These are phyloP conservation scores for Trichonephila inaurata DNA, from an alignment of 1,140 invertebrate species.

Conservation along the genomic window DNA sequence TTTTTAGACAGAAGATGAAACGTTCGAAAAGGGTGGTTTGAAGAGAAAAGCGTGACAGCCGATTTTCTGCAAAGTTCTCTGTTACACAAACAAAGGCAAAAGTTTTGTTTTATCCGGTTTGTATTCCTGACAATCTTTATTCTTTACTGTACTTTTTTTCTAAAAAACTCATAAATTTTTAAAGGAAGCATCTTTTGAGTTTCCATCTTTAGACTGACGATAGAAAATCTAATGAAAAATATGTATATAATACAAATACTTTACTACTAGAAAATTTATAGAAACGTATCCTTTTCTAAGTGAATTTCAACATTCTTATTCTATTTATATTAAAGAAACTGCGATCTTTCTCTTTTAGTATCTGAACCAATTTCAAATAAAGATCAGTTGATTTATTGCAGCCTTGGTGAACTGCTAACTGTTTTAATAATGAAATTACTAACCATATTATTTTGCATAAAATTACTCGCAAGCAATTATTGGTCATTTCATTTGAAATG, in stretches of 20 bases:
- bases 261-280: background rate
- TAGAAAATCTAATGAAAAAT: background rate
- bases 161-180: background rate
- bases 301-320: too few relatives aligned
- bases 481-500: too few relatives aligned
- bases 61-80: conserved; percentile 26
- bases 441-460: too few relatives aligned
- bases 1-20: conserved; percentile 47
- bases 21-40: conserved; percentile 34
- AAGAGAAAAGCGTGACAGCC: conserved; percentile 48
- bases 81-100: conserved; percentile 47
- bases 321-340: too few relatives aligned
- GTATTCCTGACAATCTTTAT: conserved; percentile 1
- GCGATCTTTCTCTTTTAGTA: too few relatives aligned
- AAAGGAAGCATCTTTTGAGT: background rate
- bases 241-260: background rate
- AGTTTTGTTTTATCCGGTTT: conserved; percentile 18
- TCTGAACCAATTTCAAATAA: too few relatives aligned
- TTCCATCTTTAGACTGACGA: background rate
- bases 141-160: background rate
- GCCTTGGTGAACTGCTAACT: too few relatives aligned
- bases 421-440: too few relatives aligned
- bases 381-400: too few relatives aligned
- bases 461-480: too few relatives aligned
- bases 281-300: too few relatives aligned